Base-by-base conservation (phyloP, 2,888 invertebrate genomes). In the Phyllotreta cruciferae region DNA sequence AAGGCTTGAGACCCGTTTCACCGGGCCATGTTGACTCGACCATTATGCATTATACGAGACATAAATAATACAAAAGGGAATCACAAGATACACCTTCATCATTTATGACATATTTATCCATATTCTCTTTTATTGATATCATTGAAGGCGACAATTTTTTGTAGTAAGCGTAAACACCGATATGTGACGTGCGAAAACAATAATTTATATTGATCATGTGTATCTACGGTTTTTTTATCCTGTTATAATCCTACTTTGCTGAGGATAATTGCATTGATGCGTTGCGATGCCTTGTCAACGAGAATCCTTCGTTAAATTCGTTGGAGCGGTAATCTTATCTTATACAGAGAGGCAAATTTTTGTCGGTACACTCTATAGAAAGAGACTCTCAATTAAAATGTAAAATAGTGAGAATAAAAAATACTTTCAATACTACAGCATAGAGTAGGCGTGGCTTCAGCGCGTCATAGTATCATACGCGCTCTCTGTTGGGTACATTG, bases 111-210 rank as follows among this genome's bases (percentile, higher is more conserved):
- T 47, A 11, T 47, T 47, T 47, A 47, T 47, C 47, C 47, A 24
- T 47, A 34, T 47, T 47, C 47, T 47, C 47, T 47, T 47, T 47
- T n/a, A n/a, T n/a, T 47, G 24, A 24, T 47, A 47, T 47, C 47
- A 14, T 47, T 47, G 47, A 47, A 47, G 3, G n/a, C 47, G 34
- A 11, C 24, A n/a, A 47, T n/a, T 47, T 47, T 47, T 47, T 14
- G 8, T 3, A 8, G 47, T n/a, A 6, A 24, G 24, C 24, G 2
- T 14, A 14, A 34, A 47, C 14, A 44, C 11, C 44, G 44, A 47
- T 24, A 34, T 47, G 13, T 47, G 47, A 47, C 47, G n/a, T 24
- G 47, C 34, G 47, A 47, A 47, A 47, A 47, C 47, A 47, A n/a
- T n/a, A n/a, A 24, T 24, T 24, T 24, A n/a, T 47, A 47, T 47